Base-by-base conservation (phyloP, 2,888 invertebrate genomes). In the Penaeus monodon region DNA sequence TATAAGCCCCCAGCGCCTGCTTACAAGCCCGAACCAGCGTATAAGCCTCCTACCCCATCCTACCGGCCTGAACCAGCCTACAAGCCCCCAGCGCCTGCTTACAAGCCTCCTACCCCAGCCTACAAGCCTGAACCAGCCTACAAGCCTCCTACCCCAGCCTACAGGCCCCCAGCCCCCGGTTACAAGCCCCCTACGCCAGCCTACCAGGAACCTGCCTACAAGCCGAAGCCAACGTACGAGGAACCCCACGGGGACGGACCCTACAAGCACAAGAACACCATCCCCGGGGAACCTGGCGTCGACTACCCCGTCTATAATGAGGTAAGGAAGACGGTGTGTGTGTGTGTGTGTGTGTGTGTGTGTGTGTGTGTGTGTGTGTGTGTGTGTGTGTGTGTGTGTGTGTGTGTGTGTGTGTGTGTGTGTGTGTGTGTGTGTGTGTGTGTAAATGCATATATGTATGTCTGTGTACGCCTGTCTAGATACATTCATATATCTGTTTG, bases 261-360 rank as follows among this genome's bases (percentile, higher is more conserved):
- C 0, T 79, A 73, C 74, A 68, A 89, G 29, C 17, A 84, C n/a
- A 64, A 70, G 17, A 79, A 84, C 76, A 27, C 77, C 38, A 95
- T 97, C 38, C 97, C 96, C 0, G 97, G 97, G 22, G 93, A 93
- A 0, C 94, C 97, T 0, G 97, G 97, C 2, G 95, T 96, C 2
- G 97, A 97, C 92, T 97, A 95, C 93, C 97, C 97, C 0, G 93
- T 96, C 82, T 96, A 95, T 92, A 96, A 96, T 92, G 93, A 88
- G 78, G 91, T 90, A 27, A 88, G 84, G 4, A 24, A 44, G n/a
- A 57, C 0, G 22, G 24, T 17, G 24, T 44, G 3, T 33, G 20
- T 49, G 76, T 24, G 24, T 12, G 4, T 68, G 8, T 66, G 4
- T 49, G 8, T 64, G 66, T 2, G 20, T 3, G 76, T 12, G n/a